These are phyloP conservation scores for Aspiorhynchus laticeps DNA, from an alignment of 2,113 vertebrate species.

Conservation along the genomic window DNA sequence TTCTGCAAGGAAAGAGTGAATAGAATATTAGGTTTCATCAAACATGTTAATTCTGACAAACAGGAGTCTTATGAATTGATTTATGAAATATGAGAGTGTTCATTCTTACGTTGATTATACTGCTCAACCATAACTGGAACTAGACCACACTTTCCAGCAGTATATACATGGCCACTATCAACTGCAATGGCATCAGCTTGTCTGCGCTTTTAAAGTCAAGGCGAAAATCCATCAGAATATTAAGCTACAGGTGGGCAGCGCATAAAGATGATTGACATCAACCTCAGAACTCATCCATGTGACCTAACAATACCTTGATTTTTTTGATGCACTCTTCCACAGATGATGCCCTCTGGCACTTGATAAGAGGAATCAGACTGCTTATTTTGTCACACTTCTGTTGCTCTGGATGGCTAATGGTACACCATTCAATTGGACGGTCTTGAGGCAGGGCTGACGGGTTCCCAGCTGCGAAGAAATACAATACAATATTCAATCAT, in stretches of 20 bases:
- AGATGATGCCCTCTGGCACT: too few species aligned
- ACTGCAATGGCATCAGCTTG: constrained; percentile 84
- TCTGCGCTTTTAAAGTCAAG: constrained; percentile 75
- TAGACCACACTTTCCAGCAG: constrained; percentile 83
- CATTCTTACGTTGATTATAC: constrained; percentile 67
- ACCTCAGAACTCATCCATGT: background rate
- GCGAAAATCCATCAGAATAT: background rate
- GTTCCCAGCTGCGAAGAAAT: background rate
- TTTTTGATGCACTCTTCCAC: constrained; percentile 80
- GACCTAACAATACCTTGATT: constrained; percentile 77
- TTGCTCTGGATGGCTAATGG: constrained; percentile 76
- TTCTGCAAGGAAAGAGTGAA: constrained; percentile 55
- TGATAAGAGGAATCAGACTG: too few species aligned
- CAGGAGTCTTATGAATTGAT: background rate
- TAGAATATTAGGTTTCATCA: background rate
- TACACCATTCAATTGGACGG: too few species aligned
- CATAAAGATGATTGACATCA: background rate
- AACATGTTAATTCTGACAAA: background rate
- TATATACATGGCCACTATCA: constrained; percentile 86
- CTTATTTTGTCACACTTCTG: constrained; percentile 88
- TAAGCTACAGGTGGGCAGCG: background rate
- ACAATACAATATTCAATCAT: background rate
- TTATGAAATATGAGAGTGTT: background rate
- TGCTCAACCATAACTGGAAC: constrained; percentile 83
- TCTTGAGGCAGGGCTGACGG: fast-evolving